Evolutionary conservation across 2,113 vertebrate species (phyloP).

Genomic region (Misgurnus anguillicaudatus): DNA sequence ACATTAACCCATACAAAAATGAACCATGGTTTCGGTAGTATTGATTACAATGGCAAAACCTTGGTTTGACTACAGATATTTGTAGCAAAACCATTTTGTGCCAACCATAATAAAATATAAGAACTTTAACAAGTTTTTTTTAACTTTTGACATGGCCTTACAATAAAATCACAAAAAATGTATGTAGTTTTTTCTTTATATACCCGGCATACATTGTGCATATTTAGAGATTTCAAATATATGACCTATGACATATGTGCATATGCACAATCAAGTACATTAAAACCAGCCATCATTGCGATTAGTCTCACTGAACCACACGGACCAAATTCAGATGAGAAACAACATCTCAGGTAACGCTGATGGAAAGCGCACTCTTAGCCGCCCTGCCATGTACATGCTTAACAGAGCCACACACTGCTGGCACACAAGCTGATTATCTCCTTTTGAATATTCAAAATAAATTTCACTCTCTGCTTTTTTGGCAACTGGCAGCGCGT

Average conservation of each 20-base stretch:
- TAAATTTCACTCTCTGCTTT: constrained; percentile 46
- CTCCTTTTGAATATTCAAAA: constrained; percentile 52
- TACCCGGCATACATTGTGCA: neutral
- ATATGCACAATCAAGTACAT: neutral
- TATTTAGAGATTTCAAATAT: constrained; percentile 13
- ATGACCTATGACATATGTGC: neutral
- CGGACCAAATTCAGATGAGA: neutral
- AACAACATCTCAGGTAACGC: constrained; percentile 7
- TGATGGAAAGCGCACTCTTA: constrained; percentile 35
- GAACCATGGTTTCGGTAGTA: neutral
- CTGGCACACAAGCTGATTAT: constrained; percentile 52
- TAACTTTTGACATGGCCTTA: no score
- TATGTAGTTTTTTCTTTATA: neutral
- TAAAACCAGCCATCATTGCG: neutral
- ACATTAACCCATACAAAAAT: constrained; percentile 30
- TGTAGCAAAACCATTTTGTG: no score
- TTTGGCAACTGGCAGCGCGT: constrained; percentile 50
- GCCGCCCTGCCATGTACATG: constrained; percentile 28
- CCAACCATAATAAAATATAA: no score
- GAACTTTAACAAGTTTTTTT: no score
- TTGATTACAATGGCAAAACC: no score
- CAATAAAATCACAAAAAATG: neutral
- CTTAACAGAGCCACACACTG: constrained; percentile 5
- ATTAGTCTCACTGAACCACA: constrained; percentile 6
- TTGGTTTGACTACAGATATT: no score